Conservation (phyloP, 2,797 vertebrate species). For the Macropodus opercularis region DNA sequence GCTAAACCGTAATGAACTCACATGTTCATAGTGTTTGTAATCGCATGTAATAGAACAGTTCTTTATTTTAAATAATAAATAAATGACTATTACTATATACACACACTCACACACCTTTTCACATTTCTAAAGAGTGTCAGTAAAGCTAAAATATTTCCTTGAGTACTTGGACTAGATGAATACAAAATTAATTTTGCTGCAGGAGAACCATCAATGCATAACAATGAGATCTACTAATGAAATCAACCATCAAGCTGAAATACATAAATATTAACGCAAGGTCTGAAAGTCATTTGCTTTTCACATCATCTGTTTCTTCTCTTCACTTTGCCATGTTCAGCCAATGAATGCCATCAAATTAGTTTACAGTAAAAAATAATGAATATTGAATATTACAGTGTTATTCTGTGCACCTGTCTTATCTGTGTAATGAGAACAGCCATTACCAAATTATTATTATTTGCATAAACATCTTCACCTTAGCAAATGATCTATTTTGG, state of each 20-base stretch:
- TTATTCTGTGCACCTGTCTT: conserved; percentile 37
- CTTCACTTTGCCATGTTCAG: conserved; percentile 74
- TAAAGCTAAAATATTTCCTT: conserved; percentile 40
- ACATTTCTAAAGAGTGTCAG: conserved; percentile 21
- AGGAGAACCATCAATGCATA: conserved; percentile 92
- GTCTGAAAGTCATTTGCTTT: conserved; percentile 87
- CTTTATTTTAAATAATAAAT: background rate
- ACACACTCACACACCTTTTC: too few species aligned
- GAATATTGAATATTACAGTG: conserved; percentile 9
- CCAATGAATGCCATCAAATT: conserved; percentile 56
- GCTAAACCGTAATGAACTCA: too few species aligned
- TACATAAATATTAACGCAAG: conserved; percentile 91
- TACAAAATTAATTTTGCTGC: conserved; percentile 92
- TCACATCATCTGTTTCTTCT: conserved; percentile 82
- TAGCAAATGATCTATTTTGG: conserved; percentile 43
- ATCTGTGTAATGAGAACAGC: conserved; percentile 43
- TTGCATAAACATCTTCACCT: conserved; percentile 53
- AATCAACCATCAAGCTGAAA: conserved; percentile 94
- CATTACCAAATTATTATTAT: conserved; percentile 52
- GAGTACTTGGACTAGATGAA: conserved; percentile 82
- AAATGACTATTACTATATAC: too few species aligned
- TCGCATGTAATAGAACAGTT: too few species aligned
- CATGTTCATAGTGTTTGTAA: too few species aligned
- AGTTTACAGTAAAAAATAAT: conserved; percentile 51
- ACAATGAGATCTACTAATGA: conserved; percentile 95